Evolutionary conservation across 2,888 invertebrate genomes (phyloP), one percentile per base, ranked within the genome.

Genomic region (Ophion slaviceki): DNA sequence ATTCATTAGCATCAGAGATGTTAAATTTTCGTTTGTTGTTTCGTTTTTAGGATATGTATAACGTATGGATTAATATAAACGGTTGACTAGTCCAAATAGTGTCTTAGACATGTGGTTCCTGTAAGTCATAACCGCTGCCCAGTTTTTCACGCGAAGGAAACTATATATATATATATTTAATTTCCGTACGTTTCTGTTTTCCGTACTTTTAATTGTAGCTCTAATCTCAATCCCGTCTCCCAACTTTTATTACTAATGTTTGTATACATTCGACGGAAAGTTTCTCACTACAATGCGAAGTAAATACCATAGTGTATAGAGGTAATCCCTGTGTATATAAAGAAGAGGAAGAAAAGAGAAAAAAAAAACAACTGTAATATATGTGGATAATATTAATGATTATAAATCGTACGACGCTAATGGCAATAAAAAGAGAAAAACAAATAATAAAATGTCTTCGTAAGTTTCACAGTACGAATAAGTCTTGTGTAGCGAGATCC

Each of bases 371-470:
- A 91, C 89, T 93, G 93, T 93, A 93, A 93, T 89, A 93, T 93
- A 93, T 93, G 93, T 93, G 92, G 92, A 93, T 93, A 93, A 91
- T 90, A 92, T 90, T 91, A 89, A 90, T 88, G 87, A 91, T 92
- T 90, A 92, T 91, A 90, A 91, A 92, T 88, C 89, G 87, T 88
- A 90, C 91, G 89, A 91, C 88, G 90, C 90, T 91, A 91, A 92
- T 92, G 91, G 92, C 91, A 93, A 93, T 93, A 93, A 92, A 92
- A 89, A 40, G 24, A 77, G 28, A n/a, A 72, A 20, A 61, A 71
- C 47, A 24, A 92, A 89, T 59, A 24, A 20, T 45, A 90, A 91
- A 89, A 84, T 88, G 90, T 92, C 91, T 53, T 92, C 89, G 89
- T 91, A 91, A 90, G 89, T 89, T 89, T 74, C 86, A 88, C 90